Evolutionary conservation across 2,888 invertebrate species (phyloP).

Genomic region (Pseudococcus viburni): DNA sequence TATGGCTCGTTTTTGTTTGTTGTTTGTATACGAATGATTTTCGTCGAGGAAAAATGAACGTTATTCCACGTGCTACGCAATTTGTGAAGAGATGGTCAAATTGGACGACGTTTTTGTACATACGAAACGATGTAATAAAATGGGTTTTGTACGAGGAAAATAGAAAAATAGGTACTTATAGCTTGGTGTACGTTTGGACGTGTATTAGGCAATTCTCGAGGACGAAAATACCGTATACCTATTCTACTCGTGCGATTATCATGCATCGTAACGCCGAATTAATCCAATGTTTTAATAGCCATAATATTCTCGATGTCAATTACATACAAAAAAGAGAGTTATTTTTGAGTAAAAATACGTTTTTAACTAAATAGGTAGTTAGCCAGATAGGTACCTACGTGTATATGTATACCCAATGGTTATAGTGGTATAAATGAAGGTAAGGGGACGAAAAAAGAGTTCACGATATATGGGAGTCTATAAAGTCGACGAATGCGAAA

Average conservation of each 20-base stretch:
- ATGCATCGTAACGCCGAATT: not conserved
- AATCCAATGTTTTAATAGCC: constrained; percentile 37
- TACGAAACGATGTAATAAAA: not conserved
- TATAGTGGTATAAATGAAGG: not conserved
- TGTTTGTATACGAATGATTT: no score
- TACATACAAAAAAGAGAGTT: not conserved
- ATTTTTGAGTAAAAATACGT: not conserved
- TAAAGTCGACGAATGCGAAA: constrained; percentile 47
- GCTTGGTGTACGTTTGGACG: not conserved
- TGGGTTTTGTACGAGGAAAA: not conserved
- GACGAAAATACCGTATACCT: not conserved
- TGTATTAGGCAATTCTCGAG: not conserved
- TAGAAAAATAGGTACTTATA: not conserved
- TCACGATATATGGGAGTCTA: not conserved
- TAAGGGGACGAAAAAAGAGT: not conserved
- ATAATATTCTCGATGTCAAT: constrained; percentile 39
- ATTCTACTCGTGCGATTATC: not conserved
- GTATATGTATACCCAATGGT: not conserved
- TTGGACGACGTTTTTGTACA: not conserved
- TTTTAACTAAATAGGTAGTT: not conserved
- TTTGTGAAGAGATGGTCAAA: not conserved
- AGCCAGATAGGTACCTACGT: not conserved
- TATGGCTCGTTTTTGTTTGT: no score
- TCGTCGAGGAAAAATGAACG: not conserved
- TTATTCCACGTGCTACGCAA: not conserved